These are phyloP conservation scores for Carabus problematicus DNA, from an alignment of 2,888 invertebrate species.

Conservation along the genomic window DNA sequence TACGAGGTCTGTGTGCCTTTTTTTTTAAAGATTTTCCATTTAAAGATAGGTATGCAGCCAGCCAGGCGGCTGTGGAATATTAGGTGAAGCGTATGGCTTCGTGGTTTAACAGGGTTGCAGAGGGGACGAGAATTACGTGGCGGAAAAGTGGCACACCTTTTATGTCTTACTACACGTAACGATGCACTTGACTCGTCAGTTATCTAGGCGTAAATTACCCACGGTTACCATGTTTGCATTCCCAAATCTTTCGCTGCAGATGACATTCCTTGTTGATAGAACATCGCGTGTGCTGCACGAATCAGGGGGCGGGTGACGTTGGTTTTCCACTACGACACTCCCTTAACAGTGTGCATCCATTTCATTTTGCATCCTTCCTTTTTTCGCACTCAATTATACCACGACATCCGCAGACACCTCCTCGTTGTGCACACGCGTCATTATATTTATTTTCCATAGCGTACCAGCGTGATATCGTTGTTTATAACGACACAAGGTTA, in stretches of 20 bases:
- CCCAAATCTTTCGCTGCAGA: slow-evolving; percentile 21
- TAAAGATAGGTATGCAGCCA: no score
- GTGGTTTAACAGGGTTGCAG: no score
- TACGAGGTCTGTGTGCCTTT: no score
- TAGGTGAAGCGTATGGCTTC: no score
- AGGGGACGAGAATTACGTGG: background rate
- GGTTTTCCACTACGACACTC: background rate
- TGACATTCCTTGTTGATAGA: slow-evolving; percentile 3
- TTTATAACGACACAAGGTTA: slow-evolving; percentile 13
- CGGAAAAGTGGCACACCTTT: slow-evolving; percentile 17
- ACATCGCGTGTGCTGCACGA: no score
- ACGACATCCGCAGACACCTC: background rate
- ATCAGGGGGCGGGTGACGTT: background rate
- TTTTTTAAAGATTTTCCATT: no score
- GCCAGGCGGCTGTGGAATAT: no score
- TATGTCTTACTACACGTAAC: slow-evolving; percentile 20
- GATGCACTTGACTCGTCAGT: slow-evolving; percentile 16
- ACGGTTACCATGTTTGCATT: slow-evolving; percentile 9
- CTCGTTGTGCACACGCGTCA: slow-evolving; percentile 5
- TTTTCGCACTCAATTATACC: background rate
- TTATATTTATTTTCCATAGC: slow-evolving; percentile 17
- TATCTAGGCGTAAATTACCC: slow-evolving; percentile 15
- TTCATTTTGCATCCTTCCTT: slow-evolving; percentile 10
- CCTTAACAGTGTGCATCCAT: slow-evolving; percentile 14
- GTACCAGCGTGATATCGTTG: background rate